These are phyloP conservation scores for Phocoena sinus DNA, from an alignment of 2,113 vertebrate species.

Conservation along the genomic window DNA sequence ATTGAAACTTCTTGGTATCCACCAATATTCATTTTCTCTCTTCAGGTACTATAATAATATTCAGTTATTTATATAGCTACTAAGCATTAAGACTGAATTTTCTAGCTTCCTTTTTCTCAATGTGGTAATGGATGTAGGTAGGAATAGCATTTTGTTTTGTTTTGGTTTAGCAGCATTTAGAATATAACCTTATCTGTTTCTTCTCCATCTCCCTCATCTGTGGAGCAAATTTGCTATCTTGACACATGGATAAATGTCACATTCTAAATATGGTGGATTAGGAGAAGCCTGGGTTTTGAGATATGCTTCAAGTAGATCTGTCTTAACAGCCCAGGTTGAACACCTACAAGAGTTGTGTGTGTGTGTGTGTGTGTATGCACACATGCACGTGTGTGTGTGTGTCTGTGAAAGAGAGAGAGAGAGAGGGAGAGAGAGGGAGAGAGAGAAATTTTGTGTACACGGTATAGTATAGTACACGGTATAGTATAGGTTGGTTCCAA, in stretches of 20 bases:
- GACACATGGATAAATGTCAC: neutral
- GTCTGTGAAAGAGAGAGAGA: neutral
- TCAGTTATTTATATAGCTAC: neutral
- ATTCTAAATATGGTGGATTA: neutral
- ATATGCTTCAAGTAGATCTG: neutral
- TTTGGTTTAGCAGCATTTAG: neutral
- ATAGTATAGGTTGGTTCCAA: neutral
- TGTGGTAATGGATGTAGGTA: neutral
- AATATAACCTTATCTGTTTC: neutral
- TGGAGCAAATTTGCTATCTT: neutral
- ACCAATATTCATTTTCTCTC: neutral
- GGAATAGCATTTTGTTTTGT: neutral
- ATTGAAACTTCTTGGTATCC: neutral
- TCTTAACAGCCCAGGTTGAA: neutral
- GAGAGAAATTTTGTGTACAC: neutral
- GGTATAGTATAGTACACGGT: neutral
- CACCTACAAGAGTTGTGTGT: neutral
- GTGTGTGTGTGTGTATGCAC: neutral
- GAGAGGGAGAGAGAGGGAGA: neutral
- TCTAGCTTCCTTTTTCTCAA: neutral
- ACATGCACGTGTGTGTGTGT: no score
- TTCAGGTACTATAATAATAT: neutral
- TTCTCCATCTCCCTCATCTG: neutral
- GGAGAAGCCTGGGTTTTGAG: neutral
- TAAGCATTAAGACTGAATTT: neutral